Base-by-base conservation (phyloP, 1,140 invertebrate genomes). In the Ostrea edulis region DNA sequence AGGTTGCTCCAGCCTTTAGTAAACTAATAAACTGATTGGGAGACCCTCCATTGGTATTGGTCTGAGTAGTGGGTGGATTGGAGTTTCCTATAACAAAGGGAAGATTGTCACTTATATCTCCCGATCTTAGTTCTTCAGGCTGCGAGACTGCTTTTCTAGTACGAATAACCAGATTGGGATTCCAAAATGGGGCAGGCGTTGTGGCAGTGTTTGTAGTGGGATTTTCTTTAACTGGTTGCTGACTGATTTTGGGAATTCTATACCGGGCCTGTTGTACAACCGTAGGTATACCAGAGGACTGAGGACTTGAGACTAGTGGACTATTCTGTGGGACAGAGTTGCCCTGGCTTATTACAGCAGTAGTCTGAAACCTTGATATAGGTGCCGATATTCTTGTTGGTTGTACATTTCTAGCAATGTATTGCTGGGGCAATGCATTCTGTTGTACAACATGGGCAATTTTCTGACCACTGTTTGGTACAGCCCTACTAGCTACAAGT, bases 131-230 rank as follows among this genome's bases (percentile, higher is more conserved):
- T 52, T 52, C 62, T 81, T 87, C 84, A 20, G 81, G 44, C 85
- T 93, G 92, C 2, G 92, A 90, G 84, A 95, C 95, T 85, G 95
- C 95, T 52, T 95, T 93, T 35, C 96, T 90, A 11, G 96, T 96
- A 54, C 95, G 91, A 84, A 96, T 96, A 0, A 96, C 95, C 81
- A 96, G 93, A 91, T 96, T 95, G 14, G 95, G 95, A 92, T 96
- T 96, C 25, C 95, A 95, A 92, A 95, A 96, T 7, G 95, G 95
- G 82, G 90, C 90, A 62, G 92, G 92, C 82, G 86, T 89, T 51
- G 68, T 82, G 0, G 81, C 14, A 55, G 82, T 86, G 20, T 87
- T 84, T 11, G 90, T 77, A 29, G 81, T 68, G n/a, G 53, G 84
- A 84, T 8, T 29, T 58, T 58, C 52, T 22, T 44, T 55, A 17